Conservation (phyloP, 2,797 vertebrate species). For the Chrysolophus pictus region DNA sequence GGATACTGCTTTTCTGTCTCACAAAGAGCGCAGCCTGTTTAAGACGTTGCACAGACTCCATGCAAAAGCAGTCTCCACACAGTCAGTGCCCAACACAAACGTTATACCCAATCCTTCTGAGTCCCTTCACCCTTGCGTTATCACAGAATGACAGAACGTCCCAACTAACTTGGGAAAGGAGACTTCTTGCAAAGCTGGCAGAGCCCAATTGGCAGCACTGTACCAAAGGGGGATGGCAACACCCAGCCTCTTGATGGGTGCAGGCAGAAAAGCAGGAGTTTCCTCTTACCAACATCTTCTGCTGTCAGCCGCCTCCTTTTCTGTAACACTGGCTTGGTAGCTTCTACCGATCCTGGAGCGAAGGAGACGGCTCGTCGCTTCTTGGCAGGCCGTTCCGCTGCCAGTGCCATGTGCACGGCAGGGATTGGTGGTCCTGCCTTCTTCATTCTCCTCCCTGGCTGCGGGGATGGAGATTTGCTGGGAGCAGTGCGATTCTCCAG, state of each 20-base stretch:
- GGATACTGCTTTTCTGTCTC: not conserved
- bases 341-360: slow-evolving; percentile 94
- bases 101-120: not conserved
- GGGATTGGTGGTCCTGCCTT: slow-evolving; percentile 97
- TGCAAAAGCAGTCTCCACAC: rapidly evolving
- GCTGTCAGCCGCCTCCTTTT: slow-evolving; percentile 92
- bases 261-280: not conserved
- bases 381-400: slow-evolving; percentile 91
- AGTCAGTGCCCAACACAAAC: not conserved
- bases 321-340: slow-evolving; percentile 92
- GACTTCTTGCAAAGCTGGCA: not conserved
- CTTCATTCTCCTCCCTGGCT: slow-evolving; percentile 97
- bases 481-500: slow-evolving; percentile 96
- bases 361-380: slow-evolving; percentile 96
- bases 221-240: not conserved
- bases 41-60: not conserved
- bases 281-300: slow-evolving; percentile 93
- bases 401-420: slow-evolving; percentile 93
- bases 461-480: slow-evolving; percentile 94
- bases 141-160: too few species aligned
- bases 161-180: not conserved
- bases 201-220: not conserved
- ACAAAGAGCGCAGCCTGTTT: not conserved
- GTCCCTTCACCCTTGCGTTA: too few species aligned
- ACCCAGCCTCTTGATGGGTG: not conserved